Evolutionary conservation across 2,113 vertebrate genomes (phyloP).

Genomic region (Tricholaema leucomelas): DNA sequence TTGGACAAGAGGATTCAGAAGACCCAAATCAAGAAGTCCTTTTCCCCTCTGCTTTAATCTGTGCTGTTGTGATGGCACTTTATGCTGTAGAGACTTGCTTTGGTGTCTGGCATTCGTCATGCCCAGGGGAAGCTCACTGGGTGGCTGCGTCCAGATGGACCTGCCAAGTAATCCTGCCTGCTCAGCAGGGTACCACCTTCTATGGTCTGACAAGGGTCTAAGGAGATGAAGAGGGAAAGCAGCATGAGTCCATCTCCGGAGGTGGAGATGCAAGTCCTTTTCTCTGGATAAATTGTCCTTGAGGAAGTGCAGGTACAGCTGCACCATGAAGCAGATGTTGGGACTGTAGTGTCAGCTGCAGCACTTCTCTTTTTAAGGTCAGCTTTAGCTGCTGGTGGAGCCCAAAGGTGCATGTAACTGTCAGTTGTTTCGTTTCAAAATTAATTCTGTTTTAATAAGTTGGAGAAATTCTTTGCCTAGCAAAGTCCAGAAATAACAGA

Average conservation of each 20-base stretch:
- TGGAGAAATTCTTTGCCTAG: conserved; percentile 5
- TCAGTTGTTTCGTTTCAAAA: background rate
- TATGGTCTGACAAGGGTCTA: conserved; percentile 50
- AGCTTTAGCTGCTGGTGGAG: background rate
- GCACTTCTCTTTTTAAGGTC: background rate
- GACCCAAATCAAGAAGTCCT: background rate
- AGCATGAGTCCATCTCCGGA: background rate
- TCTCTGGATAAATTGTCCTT: conserved; percentile 41
- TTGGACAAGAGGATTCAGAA: background rate
- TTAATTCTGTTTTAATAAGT: background rate
- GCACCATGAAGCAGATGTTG: conserved; percentile 18
- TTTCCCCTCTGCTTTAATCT: background rate
- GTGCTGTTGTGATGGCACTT: background rate
- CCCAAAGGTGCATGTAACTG: background rate
- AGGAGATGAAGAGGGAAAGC: conserved; percentile 49
- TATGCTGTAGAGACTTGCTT: background rate
- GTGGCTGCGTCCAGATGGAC: conserved; percentile 46
- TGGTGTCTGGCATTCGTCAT: conserved; percentile 20
- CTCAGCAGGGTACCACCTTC: conserved; percentile 26
- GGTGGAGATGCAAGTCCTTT: conserved; percentile 32
- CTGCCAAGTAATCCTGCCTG: conserved; percentile 49
- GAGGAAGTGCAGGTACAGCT: background rate
- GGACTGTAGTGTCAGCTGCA: background rate
- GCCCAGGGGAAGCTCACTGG: conserved; percentile 32
- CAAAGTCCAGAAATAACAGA: conserved; percentile 9